Base-by-base conservation (phyloP, 2,888 invertebrate species). In the Cephalotes varians region DNA sequence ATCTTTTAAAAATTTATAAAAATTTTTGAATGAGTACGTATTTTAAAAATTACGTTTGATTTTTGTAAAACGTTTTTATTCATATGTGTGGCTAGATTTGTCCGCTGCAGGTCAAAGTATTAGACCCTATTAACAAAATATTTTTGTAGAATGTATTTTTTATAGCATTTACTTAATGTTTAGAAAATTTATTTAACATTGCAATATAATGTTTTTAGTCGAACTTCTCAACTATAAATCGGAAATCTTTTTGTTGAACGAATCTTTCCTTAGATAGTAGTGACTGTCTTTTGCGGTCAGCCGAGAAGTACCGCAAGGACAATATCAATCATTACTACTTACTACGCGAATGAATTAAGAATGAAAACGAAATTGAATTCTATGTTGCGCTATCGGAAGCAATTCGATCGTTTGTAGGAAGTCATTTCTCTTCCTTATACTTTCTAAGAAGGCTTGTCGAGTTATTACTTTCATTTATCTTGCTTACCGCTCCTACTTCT, bases 311-410 rank as follows among this genome's bases (percentile, higher is more conserved):
- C 85, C 79, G 62, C 86, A 80, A 86, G 83, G 87, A 88, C 87
- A 76, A 88, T 86, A 84, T 83, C 76, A 47, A 67, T 82, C 72
- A 88, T 87, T 85, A 87, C 83, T 49, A 49, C 44, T 86, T 83
- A 87, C 44, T 56, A 64, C 44, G 64, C 40, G 47, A 54, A 81
- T 64, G 40, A 64, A 64, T 88, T 74, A 67, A 49, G 79, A 67
- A 79, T 40, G 44, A 79, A 81, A 80, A 86, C 82, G 69, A 87
- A 88, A 88, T 86, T 83, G 83, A 87, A 87, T 88, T 88, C 60
- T 71, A 67, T 9, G 40, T 54, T 62, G 65, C 71, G 40, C 69
- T 77, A 85, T 85, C 87, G 83, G 79, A 88, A 87, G 81, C 76
- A 82, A 88, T 88, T 81, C 58, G 62, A 85, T 73, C 82, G 56